Conservation (phyloP, 2,797 vertebrate genomes). For the Sebastes cheni region DNA sequence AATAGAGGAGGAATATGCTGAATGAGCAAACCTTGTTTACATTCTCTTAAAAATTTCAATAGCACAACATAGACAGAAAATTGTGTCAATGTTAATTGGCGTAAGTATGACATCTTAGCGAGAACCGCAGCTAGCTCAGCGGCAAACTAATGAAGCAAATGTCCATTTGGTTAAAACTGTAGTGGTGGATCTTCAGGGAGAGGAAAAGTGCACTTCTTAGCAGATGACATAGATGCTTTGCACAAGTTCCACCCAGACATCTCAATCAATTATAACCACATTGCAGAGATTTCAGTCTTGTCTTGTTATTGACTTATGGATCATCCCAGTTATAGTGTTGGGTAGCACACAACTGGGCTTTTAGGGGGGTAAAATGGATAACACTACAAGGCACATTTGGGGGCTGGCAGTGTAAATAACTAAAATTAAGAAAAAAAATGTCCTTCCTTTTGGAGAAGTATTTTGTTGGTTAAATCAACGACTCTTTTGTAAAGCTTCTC, state of each 20-base stretch:
- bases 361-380: conserved; percentile 75
- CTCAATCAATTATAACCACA: conserved; percentile 95
- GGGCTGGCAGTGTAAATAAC: conserved; percentile 60
- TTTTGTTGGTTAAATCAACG: conserved; percentile 57
- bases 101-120: conserved; percentile 73
- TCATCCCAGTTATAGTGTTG: conserved; percentile 82
- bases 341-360: conserved; percentile 81
- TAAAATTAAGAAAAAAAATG: conserved; percentile 53
- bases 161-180: conserved; percentile 85
- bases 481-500: conserved; percentile 71
- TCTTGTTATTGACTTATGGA: conserved; percentile 88
- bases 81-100: conserved; percentile 73
- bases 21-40: conserved; percentile 71
- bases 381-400: conserved; percentile 66
- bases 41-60: conserved; percentile 63
- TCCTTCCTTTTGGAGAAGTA: conserved; percentile 58
- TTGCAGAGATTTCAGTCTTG: conserved; percentile 88
- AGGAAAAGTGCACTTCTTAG: conserved; percentile 88
- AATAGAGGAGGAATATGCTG: conserved; percentile 71
- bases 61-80: conserved; percentile 69
- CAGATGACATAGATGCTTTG: conserved; percentile 86
- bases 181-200: conserved; percentile 83
- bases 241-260: conserved; percentile 87
- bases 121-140: conserved; percentile 72
- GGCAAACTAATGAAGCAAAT: conserved; percentile 81